A percentile compares a stretch with the other conserved stretches of the same genome.
Conservation (phyloP, 1,140 invertebrate genomes). For the Oryzaephilus surinamensis region DNA sequence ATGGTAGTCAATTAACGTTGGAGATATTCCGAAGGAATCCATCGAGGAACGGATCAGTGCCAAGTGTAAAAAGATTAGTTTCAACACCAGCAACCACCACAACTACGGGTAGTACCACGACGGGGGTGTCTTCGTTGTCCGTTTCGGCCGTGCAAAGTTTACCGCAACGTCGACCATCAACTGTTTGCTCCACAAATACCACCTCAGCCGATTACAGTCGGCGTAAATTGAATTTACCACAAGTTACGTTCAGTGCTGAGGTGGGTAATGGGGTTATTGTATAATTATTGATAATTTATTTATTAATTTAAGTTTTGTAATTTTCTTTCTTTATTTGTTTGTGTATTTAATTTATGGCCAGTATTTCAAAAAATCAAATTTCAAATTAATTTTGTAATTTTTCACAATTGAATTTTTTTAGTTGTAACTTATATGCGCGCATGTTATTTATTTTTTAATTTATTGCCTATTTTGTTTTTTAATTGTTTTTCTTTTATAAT, state of each 20-base stretch:
- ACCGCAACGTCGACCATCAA: slow-evolving; percentile 38
- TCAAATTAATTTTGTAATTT: background rate
- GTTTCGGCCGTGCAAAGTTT: slow-evolving; percentile 21
- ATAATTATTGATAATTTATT: slow-evolving; percentile 31
- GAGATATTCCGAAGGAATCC: slow-evolving; percentile 63
- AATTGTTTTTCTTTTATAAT: slow-evolving; percentile 13
- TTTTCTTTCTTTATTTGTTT: background rate
- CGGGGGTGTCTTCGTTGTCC: too few relatives aligned
- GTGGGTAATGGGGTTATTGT: slow-evolving; percentile 64
- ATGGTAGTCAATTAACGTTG: slow-evolving; percentile 56
- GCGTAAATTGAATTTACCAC: slow-evolving; percentile 55
- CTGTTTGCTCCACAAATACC: slow-evolving; percentile 43
- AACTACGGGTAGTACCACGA: slow-evolving; percentile 29
- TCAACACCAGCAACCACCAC: slow-evolving; percentile 19
- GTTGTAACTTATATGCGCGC: slow-evolving; percentile 18
- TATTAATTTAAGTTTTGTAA: background rate
- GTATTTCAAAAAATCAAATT: slow-evolving; percentile 2
- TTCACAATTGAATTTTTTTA: slow-evolving; percentile 2
- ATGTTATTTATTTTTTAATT: slow-evolving; percentile 13
- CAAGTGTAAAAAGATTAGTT: slow-evolving; percentile 30
- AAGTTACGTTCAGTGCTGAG: slow-evolving; percentile 76
- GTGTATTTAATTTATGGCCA: slow-evolving; percentile 7
- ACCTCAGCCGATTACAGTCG: slow-evolving; percentile 44
- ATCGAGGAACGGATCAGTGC: slow-evolving; percentile 35
- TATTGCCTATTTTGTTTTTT: slow-evolving; percentile 19